phyloP scores from a whole-genome alignment of 35 echinoderm and acorn worm genomes.

The Eucidaris tribuloides region DNA sequence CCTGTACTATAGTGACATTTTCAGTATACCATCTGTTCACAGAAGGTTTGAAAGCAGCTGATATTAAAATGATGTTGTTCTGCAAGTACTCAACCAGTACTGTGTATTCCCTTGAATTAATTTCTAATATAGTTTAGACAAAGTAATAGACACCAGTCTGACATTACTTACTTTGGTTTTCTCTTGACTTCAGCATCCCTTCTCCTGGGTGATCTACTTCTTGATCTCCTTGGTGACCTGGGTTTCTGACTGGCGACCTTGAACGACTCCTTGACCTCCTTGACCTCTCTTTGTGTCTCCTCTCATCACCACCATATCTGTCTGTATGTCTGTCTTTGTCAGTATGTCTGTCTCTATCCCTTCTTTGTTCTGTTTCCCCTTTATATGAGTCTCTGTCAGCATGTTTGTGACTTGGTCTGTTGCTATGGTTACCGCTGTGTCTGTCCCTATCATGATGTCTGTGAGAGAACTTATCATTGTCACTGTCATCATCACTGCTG shows the following conservation, averaged over 20 bases:
- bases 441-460: constrained; percentile 50
- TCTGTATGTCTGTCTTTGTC: constrained; percentile 17
- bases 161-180: not conserved
- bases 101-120: no score
- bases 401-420: no score
- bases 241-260: constrained; percentile 41
- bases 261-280: constrained; percentile 27
- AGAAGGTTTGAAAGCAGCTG: no score
- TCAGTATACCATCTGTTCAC: no score
- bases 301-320: constrained; percentile 14
- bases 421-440: no score
- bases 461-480: not conserved
- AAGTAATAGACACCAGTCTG: not conserved
- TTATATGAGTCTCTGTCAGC: no score
- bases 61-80: no score
- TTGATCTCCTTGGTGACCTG: constrained; percentile 24
- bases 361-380: no score
- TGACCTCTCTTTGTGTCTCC: not conserved
- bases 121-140: no score
- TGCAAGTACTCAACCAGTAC: no score
- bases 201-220: constrained; percentile 53
- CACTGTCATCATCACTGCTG: constrained; percentile 2
- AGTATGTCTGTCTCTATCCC: no score
- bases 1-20: no score
- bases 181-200: constrained; percentile 19